Evolutionary conservation across 2,888 invertebrate genomes (phyloP), one percentile per base, ranked within the genome.

Genomic region (Onthophagus sagittarius): DNA sequence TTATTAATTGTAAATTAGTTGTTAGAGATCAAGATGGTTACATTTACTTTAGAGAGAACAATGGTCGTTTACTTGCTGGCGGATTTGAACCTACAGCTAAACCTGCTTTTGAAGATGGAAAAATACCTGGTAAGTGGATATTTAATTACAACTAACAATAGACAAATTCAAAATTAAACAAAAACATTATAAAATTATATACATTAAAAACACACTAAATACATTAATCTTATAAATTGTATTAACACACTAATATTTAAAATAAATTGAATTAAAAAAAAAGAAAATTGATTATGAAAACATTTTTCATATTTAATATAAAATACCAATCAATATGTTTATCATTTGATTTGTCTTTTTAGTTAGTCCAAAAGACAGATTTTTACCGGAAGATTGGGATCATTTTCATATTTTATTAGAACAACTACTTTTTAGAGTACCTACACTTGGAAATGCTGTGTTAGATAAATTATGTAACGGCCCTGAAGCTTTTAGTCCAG

Each of bases 401-500:
- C 96, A 97, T 81, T 99, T 99, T 85, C 95, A 97, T 82, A 89
- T 94, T 64, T 86, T 98, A 65, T 88, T 99, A 33, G 94, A 96
- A 78, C 92, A 96, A 82, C 87, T 98, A 79, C 86, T 98, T 63
- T 90, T 92, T 77, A 89, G 98, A 23, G 91, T 97, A 74, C 98
- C 99, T 0, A 85, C 88, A 69, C 88, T 99, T 71, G 90, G 90
- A 32, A 88, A 90, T 67, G 93, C 94, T 0, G 88, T 90, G 6
- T 88, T 97, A 13, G 93, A 96, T 79, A 91, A 92, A 76, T 87
- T 99, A 11, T 92, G 93, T 80, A 97, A 97, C 82, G 94, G 95
- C 0, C 92, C 97, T 0, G 98, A 98, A 86, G 95, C 95, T 0
- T 99, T 98, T 86, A 97, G 98, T 3, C 98, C 99, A 0, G 99